Conservation (phyloP, 2,888 invertebrate genomes). For the Lasioglossum lativentre region DNA sequence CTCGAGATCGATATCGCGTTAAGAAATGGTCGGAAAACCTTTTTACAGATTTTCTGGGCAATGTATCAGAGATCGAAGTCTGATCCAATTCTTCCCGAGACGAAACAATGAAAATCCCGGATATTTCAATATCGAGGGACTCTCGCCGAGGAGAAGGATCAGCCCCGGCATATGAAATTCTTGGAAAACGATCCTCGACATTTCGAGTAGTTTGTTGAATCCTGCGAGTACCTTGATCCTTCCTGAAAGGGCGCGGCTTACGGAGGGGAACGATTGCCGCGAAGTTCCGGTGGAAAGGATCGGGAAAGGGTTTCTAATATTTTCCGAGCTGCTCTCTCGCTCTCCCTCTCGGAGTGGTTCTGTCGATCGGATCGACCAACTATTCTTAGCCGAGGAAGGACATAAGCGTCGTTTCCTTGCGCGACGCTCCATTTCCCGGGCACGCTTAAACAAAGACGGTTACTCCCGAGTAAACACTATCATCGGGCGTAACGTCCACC, state of each 20-base stretch:
- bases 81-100: not conserved
- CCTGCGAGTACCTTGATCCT: constrained; percentile 8
- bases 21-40: too few species aligned
- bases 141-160: not conserved
- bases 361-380: constrained; percentile 46
- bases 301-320: constrained; percentile 53
- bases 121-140: not conserved
- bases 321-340: constrained; percentile 35
- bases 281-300: constrained; percentile 19
- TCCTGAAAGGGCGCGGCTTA: constrained; percentile 21
- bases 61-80: too few species aligned
- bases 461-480: constrained; percentile 13
- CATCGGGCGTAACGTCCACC: constrained; percentile 3
- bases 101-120: not conserved
- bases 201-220: constrained; percentile 19
- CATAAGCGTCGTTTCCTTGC: constrained; percentile 23
- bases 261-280: constrained; percentile 9
- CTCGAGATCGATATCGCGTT: too few species aligned
- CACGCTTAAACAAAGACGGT: constrained; percentile 1
- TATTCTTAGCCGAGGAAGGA: constrained; percentile 33
- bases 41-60: too few species aligned
- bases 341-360: not conserved
- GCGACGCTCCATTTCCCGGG: constrained; percentile 26
- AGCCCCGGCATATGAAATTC: constrained; percentile 37
- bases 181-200: constrained; percentile 28